Evolutionary conservation across 2,797 vertebrate species (phyloP).

Genomic region (Sternarchorhynchus goeldii): DNA sequence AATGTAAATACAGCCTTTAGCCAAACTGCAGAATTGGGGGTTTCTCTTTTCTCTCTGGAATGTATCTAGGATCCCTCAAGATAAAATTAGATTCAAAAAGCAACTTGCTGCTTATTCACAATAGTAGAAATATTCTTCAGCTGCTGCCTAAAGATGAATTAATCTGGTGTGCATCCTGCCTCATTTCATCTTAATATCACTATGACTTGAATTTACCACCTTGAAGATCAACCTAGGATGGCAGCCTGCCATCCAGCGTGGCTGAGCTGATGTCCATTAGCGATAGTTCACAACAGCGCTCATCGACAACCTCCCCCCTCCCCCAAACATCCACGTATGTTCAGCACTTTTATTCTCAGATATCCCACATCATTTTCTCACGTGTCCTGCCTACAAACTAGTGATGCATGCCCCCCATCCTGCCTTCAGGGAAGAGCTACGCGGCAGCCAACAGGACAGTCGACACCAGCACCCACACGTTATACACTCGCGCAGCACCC

Average conservation of each 20-base stretch:
- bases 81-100: too few species aligned
- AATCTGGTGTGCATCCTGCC: conserved; percentile 37
- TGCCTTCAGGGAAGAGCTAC: conserved; percentile 61
- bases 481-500: too few species aligned
- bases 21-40: neutral
- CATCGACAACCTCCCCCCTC: neutral
- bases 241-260: neutral
- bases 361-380: neutral
- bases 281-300: neutral
- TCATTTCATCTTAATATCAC: conserved; percentile 18
- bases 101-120: conserved; percentile 26
- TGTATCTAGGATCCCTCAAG: neutral
- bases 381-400: conserved; percentile 49
- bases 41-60: neutral
- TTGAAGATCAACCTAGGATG: conserved; percentile 13
- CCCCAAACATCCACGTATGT: neutral
- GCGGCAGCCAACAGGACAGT: conserved; percentile 36
- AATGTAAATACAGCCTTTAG: neutral
- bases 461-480: conserved; percentile 51
- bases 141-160: conserved; percentile 15
- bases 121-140: too few species aligned
- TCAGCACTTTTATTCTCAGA: neutral
- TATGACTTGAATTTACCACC: conserved; percentile 49
- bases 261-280: too few species aligned
- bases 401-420: conserved; percentile 56